Conservation (phyloP, 2,113 vertebrate species). For the Eptesicus fuscus region DNA sequence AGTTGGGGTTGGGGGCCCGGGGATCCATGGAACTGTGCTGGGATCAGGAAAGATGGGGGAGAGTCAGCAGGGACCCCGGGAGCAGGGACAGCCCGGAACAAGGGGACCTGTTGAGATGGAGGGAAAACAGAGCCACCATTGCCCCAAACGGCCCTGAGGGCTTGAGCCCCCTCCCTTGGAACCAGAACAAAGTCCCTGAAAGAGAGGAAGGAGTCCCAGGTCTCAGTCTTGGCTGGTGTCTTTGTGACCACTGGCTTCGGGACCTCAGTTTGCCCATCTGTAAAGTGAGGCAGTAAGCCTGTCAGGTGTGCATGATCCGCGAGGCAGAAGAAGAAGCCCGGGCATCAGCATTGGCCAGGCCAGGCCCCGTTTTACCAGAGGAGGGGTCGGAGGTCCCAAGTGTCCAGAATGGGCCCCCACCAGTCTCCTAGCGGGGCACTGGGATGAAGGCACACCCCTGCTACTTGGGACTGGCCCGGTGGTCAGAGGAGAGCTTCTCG, state of each 20-base stretch:
- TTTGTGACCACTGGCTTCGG: background rate
- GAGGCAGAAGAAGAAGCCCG: background rate
- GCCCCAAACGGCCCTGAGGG: fast-evolving
- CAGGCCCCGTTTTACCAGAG: background rate
- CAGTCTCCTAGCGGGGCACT: background rate
- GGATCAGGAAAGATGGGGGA: background rate
- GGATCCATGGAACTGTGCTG: fast-evolving
- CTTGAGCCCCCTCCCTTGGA: fast-evolving
- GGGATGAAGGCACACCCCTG: background rate
- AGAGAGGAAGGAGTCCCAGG: background rate
- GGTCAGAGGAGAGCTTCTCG: background rate
- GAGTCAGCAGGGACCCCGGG: fast-evolving
- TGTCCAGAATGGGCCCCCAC: background rate
- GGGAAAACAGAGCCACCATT: background rate
- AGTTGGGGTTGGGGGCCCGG: background rate
- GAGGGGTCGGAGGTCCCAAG: fast-evolving
- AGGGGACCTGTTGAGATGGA: background rate
- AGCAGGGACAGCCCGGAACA: fast-evolving
- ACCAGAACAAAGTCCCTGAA: fast-evolving
- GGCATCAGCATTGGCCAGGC: background rate
- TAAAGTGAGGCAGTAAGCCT: background rate
- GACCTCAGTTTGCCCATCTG: background rate
- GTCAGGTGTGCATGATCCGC: fast-evolving
- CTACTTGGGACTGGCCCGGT: background rate
- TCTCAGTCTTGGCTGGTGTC: background rate